phyloP scores from a whole-genome alignment of 2,113 vertebrate genomes.

The Parotia lawesii region DNA sequence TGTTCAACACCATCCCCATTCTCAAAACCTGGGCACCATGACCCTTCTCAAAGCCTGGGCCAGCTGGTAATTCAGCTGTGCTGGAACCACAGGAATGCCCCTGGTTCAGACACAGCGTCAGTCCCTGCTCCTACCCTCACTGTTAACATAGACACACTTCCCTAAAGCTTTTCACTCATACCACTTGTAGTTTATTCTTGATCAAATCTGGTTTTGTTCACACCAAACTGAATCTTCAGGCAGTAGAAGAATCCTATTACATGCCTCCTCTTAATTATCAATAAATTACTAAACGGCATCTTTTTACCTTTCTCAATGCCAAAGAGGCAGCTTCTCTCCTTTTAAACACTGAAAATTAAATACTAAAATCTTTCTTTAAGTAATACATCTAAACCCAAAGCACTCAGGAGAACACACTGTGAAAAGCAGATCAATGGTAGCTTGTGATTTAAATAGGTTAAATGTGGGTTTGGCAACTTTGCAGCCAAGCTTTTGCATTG shows the following conservation, averaged over 20 bases:
- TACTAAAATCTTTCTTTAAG: background rate
- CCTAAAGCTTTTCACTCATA: background rate
- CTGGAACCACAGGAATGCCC: background rate
- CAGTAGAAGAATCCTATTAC: background rate
- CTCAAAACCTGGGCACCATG: background rate
- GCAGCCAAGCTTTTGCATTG: background rate
- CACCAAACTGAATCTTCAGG: background rate
- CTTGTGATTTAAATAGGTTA: background rate
- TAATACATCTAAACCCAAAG: background rate
- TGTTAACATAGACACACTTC: rapidly evolving
- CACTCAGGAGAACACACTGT: background rate
- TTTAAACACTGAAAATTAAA: background rate
- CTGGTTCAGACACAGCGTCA: rapidly evolving
- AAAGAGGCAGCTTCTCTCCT: background rate
- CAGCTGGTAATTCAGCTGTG: background rate
- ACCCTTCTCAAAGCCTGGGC: background rate
- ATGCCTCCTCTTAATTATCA: background rate
- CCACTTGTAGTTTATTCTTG: background rate
- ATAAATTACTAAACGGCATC: background rate
- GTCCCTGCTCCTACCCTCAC: background rate
- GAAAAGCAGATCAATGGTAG: background rate
- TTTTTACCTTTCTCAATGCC: background rate
- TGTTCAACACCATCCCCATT: background rate
- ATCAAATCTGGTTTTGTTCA: background rate
- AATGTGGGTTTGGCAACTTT: background rate